Evolutionary conservation across 2,113 vertebrate species (phyloP).

Genomic region (Prionailurus viverrinus): DNA sequence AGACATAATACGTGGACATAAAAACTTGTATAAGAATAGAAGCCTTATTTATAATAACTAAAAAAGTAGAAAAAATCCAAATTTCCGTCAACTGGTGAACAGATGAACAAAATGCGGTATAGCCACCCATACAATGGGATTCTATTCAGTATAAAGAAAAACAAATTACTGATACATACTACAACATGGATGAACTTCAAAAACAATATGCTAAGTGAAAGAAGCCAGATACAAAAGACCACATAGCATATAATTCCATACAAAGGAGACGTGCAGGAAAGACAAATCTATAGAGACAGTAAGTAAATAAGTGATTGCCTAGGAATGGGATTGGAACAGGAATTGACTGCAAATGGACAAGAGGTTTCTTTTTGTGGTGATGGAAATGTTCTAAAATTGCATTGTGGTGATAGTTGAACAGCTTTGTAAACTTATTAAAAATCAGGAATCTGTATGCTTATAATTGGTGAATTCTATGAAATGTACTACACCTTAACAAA

Average conservation of each 20-base stretch:
- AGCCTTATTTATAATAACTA: background rate
- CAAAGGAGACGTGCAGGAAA: background rate
- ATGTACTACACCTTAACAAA: background rate
- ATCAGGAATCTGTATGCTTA: background rate
- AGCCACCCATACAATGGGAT: background rate
- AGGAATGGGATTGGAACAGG: background rate
- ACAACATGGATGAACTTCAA: background rate
- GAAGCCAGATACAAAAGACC: background rate
- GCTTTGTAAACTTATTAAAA: conserved; percentile 24
- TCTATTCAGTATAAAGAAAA: background rate
- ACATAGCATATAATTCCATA: background rate
- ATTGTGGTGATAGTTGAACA: background rate
- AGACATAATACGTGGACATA: background rate
- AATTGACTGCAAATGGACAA: background rate
- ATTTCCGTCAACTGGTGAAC: conserved; percentile 8
- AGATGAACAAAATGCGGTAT: conserved; percentile 1
- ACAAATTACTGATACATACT: background rate
- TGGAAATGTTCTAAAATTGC: conserved; percentile 2
- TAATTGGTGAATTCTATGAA: background rate
- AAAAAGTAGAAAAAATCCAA: background rate
- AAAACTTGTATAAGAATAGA: background rate
- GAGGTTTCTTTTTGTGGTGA: background rate
- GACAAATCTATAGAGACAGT: background rate
- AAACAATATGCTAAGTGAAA: background rate
- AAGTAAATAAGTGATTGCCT: background rate